A percentile compares a stretch with the other conserved stretches of the same genome.
Evolutionary conservation across 2,888 invertebrate species (phyloP).

Genomic region (Elmis aenea): DNA sequence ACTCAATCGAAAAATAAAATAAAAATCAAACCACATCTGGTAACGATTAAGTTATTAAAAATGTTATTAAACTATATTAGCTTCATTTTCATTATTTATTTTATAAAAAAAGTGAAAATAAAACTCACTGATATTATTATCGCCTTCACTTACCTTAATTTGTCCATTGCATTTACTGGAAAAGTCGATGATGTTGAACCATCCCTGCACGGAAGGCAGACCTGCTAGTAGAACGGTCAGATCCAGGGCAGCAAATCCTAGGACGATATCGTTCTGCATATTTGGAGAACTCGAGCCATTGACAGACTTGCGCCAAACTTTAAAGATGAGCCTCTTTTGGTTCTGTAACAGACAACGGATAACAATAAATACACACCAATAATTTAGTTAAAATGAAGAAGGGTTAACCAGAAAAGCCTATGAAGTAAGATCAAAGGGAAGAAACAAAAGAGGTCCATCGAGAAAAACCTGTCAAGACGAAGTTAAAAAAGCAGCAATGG

Average conservation of each 20-base stretch:
- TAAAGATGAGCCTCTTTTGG: slow-evolving; percentile 55
- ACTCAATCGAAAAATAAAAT: too few species aligned
- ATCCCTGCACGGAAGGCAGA: slow-evolving; percentile 54
- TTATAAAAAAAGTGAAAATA: too few species aligned
- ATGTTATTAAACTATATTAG: not conserved
- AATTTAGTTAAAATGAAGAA: slow-evolving; percentile 33
- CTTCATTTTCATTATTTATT: too few species aligned
- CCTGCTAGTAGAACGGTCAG: slow-evolving; percentile 51
- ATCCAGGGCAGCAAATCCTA: slow-evolving; percentile 59
- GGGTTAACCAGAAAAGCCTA: too few species aligned
- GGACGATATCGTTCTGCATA: slow-evolving; percentile 53
- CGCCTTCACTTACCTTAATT: slow-evolving; percentile 57
- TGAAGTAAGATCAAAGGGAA: too few species aligned
- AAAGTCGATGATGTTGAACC: slow-evolving; percentile 61
- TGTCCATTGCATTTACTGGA: slow-evolving; percentile 55
- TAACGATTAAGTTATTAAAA: too few species aligned
- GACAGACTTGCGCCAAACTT: slow-evolving; percentile 55
- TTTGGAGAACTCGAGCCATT: slow-evolving; percentile 48
- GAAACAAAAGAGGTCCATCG: too few species aligned
- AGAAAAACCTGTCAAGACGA: too few species aligned
- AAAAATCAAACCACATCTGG: too few species aligned
- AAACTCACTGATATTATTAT: too few species aligned
- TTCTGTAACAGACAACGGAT: slow-evolving; percentile 42
- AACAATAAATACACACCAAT: slow-evolving; percentile 11
- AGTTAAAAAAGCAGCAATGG: too few species aligned